Evolutionary conservation across 2,797 vertebrate genomes (phyloP), one percentile per base, ranked within the genome.

Genomic region (Karalla daura): DNA sequence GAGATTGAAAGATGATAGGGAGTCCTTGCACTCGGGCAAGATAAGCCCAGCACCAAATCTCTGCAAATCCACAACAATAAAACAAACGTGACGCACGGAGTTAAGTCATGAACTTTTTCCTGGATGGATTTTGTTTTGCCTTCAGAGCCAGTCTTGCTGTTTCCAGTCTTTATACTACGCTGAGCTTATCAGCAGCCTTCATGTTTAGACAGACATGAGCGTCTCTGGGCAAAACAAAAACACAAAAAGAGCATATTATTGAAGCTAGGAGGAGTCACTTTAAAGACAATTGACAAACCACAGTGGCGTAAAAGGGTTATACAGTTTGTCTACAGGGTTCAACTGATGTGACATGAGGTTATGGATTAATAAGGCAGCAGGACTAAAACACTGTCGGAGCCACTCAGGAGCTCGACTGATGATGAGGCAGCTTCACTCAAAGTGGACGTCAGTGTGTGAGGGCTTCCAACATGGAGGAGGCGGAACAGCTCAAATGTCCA

Each of bases 301-400:
- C 3, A 44, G 15, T 21, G 30, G 18, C 15, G 43, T 14, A 65
- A 17, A 21, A 7, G 1, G 59, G 55, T 64, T 43, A 15, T 24
- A 18, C 20, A 4, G 13, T 50, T 9, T 55, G 25, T 68, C 47
- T 76, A 33, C 55, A 77, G 63, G 53, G 43, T 83, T 78, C 58
- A 66, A 40, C 53, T 62, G 51, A 50, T 49, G 37, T 45, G 68
- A 72, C 61, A 24, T 67, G 64, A 89, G 75, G 74, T 81, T 67
- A 23, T 36, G 41, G 46, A 58, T 46, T 18, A 33, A 56, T n/a
- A 49, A 69, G 45, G 77, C 86, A 90, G 88, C 88, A 89, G 86
- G 86, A 85, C 78, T 76, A 25, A 60, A 78, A 78, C 63, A 53
- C 55, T 47, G n/a, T n/a, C n/a, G n/a, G 78, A 90, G 74, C 65